Evolutionary conservation across 2,797 vertebrate genomes (phyloP), one percentile per base, ranked within the genome.

Genomic region (Sebastes flavidus): DNA sequence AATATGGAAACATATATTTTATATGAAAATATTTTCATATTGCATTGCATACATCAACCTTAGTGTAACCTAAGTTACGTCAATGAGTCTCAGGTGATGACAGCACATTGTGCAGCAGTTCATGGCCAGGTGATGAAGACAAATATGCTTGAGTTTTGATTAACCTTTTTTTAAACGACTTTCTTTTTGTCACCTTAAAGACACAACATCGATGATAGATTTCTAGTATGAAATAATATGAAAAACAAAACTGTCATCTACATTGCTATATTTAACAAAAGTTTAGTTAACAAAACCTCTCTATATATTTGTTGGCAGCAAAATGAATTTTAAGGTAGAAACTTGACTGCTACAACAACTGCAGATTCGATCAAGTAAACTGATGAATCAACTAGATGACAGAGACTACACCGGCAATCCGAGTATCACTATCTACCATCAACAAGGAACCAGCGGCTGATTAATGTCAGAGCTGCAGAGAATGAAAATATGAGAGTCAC

Each of bases 21-120:
- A 75, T 65, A 14, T 29, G n/a, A 75, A 84, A 87, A 90, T 85
- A 78, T 86, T 80, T 85, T 75, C 25, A 59, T 72, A 68, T 77
- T 12, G 27, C 5, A n/a, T 42, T 56, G n/a, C 73, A 65, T 73
- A 60, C 25, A 18, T 77, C 72, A 71, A 62, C 55, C 8, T 11
- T 8, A 24, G 32, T 68, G 74, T 72, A 80, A 81, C 58, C 34
- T 54, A 27, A 78, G 49, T 58, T 42, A 16, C 4, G 65, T 8
- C 56, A 77, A 29, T 62, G 60, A 82, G 49, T 36, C 32, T 46
- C 70, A 84, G 72, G 76, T 42, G 87, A 75, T 74, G 89, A 92
- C 78, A 73, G 79, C 11, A 82, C 75, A 73, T 14, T 83, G 71
- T 61, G 54, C 84, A 85, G 89, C 60, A 25, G 72, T 12, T 82